These are phyloP conservation scores for Caenorhabditis angaria DNA, from an alignment of 2,888 invertebrate species.

Conservation along the genomic window DNA sequence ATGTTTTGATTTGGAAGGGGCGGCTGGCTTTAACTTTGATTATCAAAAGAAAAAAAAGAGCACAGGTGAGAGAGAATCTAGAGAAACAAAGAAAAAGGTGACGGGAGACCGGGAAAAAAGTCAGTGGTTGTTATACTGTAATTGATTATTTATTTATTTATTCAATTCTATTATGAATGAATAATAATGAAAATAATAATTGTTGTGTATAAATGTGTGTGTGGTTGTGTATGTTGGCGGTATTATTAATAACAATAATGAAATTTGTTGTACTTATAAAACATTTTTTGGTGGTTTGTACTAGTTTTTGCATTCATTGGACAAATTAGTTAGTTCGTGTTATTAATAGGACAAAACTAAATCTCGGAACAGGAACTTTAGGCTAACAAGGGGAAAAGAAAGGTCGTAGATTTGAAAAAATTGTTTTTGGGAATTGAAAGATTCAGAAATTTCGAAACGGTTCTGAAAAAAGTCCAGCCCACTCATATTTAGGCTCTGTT, in stretches of 20 bases:
- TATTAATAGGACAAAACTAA: no score
- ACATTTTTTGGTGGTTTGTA: no score
- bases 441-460: no score
- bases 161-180: constrained; percentile 4
- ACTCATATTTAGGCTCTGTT: no score
- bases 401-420: no score
- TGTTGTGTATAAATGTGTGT: background rate
- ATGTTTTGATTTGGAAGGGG: background rate
- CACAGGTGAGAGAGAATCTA: background rate
- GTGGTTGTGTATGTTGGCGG: background rate
- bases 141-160: constrained; percentile 4
- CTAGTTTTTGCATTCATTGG: no score
- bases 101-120: background rate
- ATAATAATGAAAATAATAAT: constrained; percentile 4
- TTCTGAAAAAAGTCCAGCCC: no score
- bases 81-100: background rate
- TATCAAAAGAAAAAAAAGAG: background rate
- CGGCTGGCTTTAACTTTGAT: no score
- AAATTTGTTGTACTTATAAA: background rate
- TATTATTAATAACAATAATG: background rate
- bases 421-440: no score
- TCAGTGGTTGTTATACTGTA: background rate
- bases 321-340: no score
- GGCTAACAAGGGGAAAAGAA: no score
- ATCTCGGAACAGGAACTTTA: no score